Evolutionary conservation across 2,888 invertebrate genomes (phyloP).

Genomic region (Allolobophora icterica): DNA sequence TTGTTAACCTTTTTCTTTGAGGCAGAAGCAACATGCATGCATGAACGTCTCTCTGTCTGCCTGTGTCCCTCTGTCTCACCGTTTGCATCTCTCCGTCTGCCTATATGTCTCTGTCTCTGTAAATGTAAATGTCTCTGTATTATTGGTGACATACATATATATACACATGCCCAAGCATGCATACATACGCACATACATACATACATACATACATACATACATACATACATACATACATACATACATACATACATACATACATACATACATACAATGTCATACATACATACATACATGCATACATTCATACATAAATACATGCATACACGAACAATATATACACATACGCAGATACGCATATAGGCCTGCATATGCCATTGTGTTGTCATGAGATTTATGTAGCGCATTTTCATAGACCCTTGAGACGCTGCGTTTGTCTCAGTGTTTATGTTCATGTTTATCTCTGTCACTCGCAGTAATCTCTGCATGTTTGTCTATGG

Average conservation of each 20-base stretch:
- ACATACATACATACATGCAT: too few species aligned
- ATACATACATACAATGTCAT: not conserved
- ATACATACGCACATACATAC: too few species aligned
- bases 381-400: not conserved
- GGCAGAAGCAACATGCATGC: not conserved
- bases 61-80: not conserved
- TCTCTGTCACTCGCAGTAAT: not conserved
- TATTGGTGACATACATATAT: too few species aligned
- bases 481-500: not conserved
- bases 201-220: too few species aligned
- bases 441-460: slow-evolving; percentile 8
- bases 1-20: slow-evolving; percentile 13
- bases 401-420: not conserved
- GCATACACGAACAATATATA: not conserved
- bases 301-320: too few species aligned
- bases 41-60: not conserved
- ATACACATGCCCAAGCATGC: too few species aligned
- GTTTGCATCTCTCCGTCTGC: not conserved
- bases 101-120: not conserved
- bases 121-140: too few species aligned
- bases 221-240: not conserved
- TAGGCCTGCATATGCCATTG: too few species aligned
- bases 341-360: too few species aligned
- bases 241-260: not conserved
- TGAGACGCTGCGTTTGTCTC: not conserved